Base-by-base conservation (phyloP, 2,797 vertebrate species). In the Gymnocypris eckloni region DNA sequence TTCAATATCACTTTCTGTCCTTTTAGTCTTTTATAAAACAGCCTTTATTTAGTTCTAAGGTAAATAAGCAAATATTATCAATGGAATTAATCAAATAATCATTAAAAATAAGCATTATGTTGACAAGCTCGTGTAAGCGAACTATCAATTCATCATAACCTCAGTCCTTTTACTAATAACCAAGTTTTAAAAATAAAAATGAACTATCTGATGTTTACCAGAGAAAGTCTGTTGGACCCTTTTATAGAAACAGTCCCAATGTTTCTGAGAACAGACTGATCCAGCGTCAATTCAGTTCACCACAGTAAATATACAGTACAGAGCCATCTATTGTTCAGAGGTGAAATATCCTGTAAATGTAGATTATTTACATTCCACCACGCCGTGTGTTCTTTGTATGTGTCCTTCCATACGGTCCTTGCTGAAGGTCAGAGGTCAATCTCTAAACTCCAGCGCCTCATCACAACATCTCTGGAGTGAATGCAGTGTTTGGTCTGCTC, bases 331-430 rank as follows among this genome's bases (percentile, higher is more conserved):
- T 81, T 79, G 86, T 64, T 82, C 20, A 37, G 37, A 8, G 48
- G n/a, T 15, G 22, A 61, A 83, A 84, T 86, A 59, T 88, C 82
- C 85, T 80, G 82, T 79, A 73, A 28, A 76, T 81, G 66, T 73
- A 86, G 43, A 50, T 80, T 77, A 83, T 37, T 39, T 77, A 79
- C 52, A 70, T 88, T 87, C 61, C 76, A 39, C 20, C 28, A 2
- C 28, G 25, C 69, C n/a, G 6, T 66, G 45, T n/a, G 54, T 77
- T 88, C 28, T 81, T 52, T 76, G 73, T 80, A 8, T 33, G 78
- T 52, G 33, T 13, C 15, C 25, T 33, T 56, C 50, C 12, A 50
- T 52, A 73, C 33, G 5, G 73, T 78, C 41, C 39, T 50, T 61
- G 13, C 12, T 83, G 37, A 54, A 37, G 83, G 72, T 79, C 72